Conservation (phyloP, 2,888 invertebrate species). For the Gibbula magus region DNA sequence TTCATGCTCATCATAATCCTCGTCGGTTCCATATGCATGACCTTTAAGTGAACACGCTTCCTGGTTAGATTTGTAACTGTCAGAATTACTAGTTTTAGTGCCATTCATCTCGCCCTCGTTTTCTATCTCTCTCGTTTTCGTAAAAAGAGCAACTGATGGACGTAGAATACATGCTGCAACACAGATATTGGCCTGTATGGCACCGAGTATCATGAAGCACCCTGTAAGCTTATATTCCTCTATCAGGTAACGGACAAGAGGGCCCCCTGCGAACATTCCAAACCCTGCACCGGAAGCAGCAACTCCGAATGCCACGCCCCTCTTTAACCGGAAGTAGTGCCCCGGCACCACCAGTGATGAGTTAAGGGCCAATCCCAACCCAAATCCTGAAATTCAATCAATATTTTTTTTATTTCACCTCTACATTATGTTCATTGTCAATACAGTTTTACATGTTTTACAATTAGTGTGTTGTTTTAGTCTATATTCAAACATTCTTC, state of each 20-base stretch:
- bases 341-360: not conserved
- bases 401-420: too few species aligned
- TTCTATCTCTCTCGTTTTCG: not conserved
- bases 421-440: too few species aligned
- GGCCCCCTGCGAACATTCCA: not conserved
- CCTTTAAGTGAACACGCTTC: not conserved
- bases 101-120: not conserved
- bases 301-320: not conserved
- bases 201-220: not conserved
- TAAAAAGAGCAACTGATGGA: not conserved
- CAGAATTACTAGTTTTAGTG: not conserved
- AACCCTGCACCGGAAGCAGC: not conserved
- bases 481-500: too few species aligned
- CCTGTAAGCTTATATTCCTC: not conserved
- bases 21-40: not conserved
- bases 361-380: not conserved
- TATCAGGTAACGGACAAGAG: not conserved
- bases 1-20: not conserved
- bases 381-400: not conserved
- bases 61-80: too few species aligned
- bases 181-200: not conserved
- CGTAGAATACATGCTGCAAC: not conserved
- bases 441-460: too few species aligned
- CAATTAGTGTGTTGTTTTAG: too few species aligned
- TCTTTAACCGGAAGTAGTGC: not conserved